Evolutionary conservation across 2,888 invertebrate genomes (phyloP), one percentile per base, ranked within the genome.

Genomic region (Nyleta sp.): DNA sequence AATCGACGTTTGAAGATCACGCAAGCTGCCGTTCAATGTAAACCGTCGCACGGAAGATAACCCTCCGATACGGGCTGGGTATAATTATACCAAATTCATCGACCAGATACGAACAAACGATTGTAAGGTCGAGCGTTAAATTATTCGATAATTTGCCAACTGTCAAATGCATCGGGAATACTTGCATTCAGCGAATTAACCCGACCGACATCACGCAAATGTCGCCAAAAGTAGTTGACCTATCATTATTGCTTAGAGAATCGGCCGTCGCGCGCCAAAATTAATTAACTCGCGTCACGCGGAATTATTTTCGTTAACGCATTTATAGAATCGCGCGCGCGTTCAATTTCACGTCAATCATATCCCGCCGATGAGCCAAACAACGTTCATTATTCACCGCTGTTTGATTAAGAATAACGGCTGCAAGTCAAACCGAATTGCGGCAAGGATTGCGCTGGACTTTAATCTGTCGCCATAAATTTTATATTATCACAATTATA

Each of bases 401-500:
- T 44, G 35, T 52, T 74, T 74, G 52, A 74, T 67, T 50, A 60
- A 52, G 44, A 74, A 53, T 42, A 35, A 50, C 28, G 35, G 10
- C 44, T n/a, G 5, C 31, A 59, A 73, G 57, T 65, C 10, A 17
- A 24, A 38, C 3, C 18, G 17, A 52, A 59, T 48, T 52, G 53
- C 15, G 38, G 60, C 24, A 60, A 60, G 59, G 53, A 64, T 74
- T 55, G 53, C 28, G 55, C 62, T 11, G 15, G 31, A 75, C 55
- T 68, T 75, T 57, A 74, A 74, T 74, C 60, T 60, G 38, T 53
- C 48, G 4, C 48, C 42, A 75, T 75, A 64, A 68, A 75, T 75
- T 75, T 62, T 75, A 44, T 75, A 75, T 75, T 68, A 75, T 75
- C 62, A 28, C 62, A 75, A 75, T 68, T 68, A 75, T 75, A 64